Percentiles rank a stretch among this genome's conserved stretches.
Evolutionary conservation across 2,888 invertebrate genomes (phyloP).

Genomic region (Drosophila yooni): DNA sequence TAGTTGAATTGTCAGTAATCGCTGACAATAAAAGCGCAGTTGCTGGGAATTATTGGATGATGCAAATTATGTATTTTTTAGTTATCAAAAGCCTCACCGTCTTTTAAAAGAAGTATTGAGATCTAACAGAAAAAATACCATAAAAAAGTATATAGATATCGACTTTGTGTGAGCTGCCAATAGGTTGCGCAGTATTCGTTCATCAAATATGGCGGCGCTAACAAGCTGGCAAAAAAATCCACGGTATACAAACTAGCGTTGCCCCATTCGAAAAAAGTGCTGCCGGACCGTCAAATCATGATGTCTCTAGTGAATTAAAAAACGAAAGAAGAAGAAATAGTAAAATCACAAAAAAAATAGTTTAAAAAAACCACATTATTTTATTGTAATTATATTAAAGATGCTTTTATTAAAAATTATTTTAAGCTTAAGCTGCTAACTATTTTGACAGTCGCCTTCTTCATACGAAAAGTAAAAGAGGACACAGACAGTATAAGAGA

Average conservation of each 20-base stretch:
- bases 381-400: constrained; percentile 20
- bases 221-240: constrained; percentile 2
- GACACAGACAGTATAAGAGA: not conserved
- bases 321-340: constrained; percentile 24
- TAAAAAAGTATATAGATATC: no score
- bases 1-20: not conserved
- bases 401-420: not conserved
- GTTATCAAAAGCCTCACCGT: not conserved
- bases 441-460: not conserved
- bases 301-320: constrained; percentile 2
- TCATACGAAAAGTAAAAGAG: not conserved
- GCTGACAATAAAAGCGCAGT: constrained; percentile 15
- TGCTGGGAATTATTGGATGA: constrained; percentile 13
- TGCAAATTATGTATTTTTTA: not conserved
- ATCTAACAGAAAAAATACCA: not conserved
- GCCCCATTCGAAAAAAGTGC: constrained; percentile 2
- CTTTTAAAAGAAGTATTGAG: not conserved
- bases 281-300: constrained; percentile 15
- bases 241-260: not conserved
- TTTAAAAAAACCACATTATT: constrained; percentile 1
- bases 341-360: constrained; percentile 24
- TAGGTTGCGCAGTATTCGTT: not conserved
- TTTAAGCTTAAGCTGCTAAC: not conserved
- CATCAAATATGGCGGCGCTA: constrained; percentile 16
- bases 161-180: not conserved